Evolutionary conservation across 1,140 invertebrate species (phyloP).

Genomic region (Cherax quadricarinatus): DNA sequence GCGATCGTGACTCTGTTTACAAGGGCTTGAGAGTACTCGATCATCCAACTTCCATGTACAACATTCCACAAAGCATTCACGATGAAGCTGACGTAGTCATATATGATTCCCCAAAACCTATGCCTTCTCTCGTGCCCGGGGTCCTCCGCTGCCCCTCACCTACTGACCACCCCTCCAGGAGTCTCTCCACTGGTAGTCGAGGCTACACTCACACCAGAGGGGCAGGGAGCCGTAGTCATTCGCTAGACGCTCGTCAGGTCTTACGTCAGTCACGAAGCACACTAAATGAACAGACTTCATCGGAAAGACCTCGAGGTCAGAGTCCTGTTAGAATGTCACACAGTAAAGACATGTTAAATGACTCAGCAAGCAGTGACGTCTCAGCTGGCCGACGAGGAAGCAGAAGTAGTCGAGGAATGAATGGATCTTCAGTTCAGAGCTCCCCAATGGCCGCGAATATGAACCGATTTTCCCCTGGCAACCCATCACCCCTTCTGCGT

Average conservation of each 20-base stretch:
- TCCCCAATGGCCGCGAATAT: conserved; percentile 40
- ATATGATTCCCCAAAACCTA: conserved; percentile 58
- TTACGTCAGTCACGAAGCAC: background rate
- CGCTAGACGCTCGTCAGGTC: conserved; percentile 49
- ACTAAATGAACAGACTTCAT: background rate
- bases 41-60: conserved; percentile 73
- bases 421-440: conserved; percentile 40
- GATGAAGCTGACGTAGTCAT: conserved; percentile 52
- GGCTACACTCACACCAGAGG: background rate
- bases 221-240: conserved; percentile 40
- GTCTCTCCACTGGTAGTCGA: conserved; percentile 35
- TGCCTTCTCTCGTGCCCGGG: conserved; percentile 51
- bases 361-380: conserved; percentile 50
- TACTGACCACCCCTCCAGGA: conserved; percentile 32
- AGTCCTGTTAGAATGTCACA: background rate
- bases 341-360: conserved; percentile 49
- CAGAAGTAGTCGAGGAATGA: conserved; percentile 48
- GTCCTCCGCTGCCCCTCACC: conserved; percentile 45
- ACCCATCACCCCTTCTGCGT: conserved; percentile 46
- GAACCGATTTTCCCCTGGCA: conserved; percentile 38
- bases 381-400: conserved; percentile 55
- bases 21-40: conserved; percentile 70
- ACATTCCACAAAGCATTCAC: conserved; percentile 64
- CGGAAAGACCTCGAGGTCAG: background rate
- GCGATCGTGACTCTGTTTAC: conserved; percentile 63